Percentiles rank a stretch among this genome's conserved stretches.
Conservation (phyloP, 2,113 vertebrate genomes). For the Morone saxatilis region DNA sequence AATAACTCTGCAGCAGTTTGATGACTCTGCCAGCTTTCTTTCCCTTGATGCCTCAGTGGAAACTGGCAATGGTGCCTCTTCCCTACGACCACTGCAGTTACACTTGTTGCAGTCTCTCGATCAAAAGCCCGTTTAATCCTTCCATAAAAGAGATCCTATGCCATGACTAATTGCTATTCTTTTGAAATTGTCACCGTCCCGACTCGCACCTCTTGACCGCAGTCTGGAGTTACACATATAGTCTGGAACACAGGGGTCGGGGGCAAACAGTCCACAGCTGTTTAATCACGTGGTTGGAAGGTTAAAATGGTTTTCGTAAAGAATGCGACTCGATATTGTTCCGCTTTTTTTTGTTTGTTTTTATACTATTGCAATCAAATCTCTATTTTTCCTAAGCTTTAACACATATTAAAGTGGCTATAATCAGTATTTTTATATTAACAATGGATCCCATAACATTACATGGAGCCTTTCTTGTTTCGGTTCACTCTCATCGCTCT, state of each 20-base stretch:
- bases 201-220: constrained; percentile 31
- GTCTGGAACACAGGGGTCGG: constrained; percentile 26
- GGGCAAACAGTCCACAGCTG: constrained; percentile 44
- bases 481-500: neutral
- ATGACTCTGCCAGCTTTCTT: neutral
- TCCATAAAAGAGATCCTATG: constrained; percentile 32
- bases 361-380: neutral
- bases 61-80: constrained; percentile 17
- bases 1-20: neutral
- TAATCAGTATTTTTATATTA: neutral
- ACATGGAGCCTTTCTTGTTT: neutral
- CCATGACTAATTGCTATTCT: constrained; percentile 54
- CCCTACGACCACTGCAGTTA: neutral
- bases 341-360: neutral
- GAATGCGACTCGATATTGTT: neutral
- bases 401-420: neutral
- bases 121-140: constrained; percentile 26
- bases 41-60: constrained; percentile 3
- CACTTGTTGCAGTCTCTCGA: neutral
- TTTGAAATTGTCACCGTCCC: constrained; percentile 36
- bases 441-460: no score
- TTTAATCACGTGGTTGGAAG: neutral
- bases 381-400: neutral
- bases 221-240: constrained; percentile 38
- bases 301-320: neutral